phyloP scores from a whole-genome alignment of 2,888 invertebrate genomes.

The Hermodice carunculata region DNA sequence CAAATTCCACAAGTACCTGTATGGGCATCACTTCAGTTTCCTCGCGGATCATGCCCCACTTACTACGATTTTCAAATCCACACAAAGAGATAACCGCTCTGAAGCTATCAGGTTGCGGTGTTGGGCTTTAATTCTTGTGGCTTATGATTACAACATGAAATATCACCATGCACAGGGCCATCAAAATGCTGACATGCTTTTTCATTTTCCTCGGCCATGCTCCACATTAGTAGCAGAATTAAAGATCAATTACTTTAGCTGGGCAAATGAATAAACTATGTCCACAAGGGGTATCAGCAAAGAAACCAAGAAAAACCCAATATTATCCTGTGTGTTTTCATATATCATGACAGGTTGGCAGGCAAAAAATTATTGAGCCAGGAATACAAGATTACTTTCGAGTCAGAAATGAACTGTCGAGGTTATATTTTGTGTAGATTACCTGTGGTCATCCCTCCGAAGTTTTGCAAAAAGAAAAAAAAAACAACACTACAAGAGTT shows the following conservation, averaged over 20 bases:
- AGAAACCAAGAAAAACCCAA: background rate
- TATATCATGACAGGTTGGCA: too few species aligned
- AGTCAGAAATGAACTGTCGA: too few species aligned
- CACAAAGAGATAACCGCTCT: slow-evolving; percentile 43
- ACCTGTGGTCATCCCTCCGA: too few species aligned
- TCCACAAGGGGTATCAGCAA: background rate
- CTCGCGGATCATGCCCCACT: slow-evolving; percentile 68
- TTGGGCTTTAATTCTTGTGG: slow-evolving; percentile 49
- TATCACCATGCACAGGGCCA: slow-evolving; percentile 46
- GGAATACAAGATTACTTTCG: too few species aligned
- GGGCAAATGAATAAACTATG: background rate
- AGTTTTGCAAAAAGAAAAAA: too few species aligned
- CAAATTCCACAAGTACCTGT: slow-evolving; percentile 67
- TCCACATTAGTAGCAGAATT: background rate
- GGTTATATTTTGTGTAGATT: too few species aligned
- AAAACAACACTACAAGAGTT: too few species aligned
- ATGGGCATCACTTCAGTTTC: slow-evolving; percentile 66
- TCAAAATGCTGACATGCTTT: slow-evolving; percentile 55
- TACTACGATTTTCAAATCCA: slow-evolving; percentile 55
- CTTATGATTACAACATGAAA: slow-evolving; percentile 57
- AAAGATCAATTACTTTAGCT: background rate
- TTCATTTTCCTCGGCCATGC: slow-evolving; percentile 31
- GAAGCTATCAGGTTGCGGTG: slow-evolving; percentile 47
- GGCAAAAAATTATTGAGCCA: too few species aligned
- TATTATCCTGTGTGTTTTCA: too few species aligned